Percentiles rank a stretch among this genome's conserved stretches.
phyloP scores from a whole-genome alignment of 2,888 invertebrate genomes.

The Parnassius apollo region DNA sequence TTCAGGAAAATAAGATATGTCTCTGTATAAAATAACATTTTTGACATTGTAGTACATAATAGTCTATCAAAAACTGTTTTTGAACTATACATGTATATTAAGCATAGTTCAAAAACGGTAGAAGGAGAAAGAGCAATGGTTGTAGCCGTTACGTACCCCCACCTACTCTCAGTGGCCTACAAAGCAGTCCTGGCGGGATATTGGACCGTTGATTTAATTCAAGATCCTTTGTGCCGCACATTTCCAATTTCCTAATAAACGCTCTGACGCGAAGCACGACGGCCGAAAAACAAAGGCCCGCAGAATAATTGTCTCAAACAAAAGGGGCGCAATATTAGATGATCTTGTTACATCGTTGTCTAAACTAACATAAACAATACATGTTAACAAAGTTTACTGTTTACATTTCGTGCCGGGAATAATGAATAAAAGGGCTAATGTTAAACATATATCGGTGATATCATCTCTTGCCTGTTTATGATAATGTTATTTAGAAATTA shows the following conservation, averaged over 20 bases:
- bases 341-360: slow-evolving; percentile 54
- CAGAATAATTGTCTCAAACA: slow-evolving; percentile 46
- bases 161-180: slow-evolving; percentile 41
- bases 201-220: slow-evolving; percentile 71
- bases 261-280: slow-evolving; percentile 52
- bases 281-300: slow-evolving; percentile 58
- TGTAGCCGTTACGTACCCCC: slow-evolving; percentile 6
- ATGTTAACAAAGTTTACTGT: slow-evolving; percentile 36
- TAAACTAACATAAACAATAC: slow-evolving; percentile 48
- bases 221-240: slow-evolving; percentile 69
- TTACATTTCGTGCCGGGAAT: slow-evolving; percentile 40
- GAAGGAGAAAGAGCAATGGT: slow-evolving; percentile 10
- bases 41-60: too few relatives aligned
- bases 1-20: too few relatives aligned
- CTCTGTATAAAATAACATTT: too few relatives aligned
- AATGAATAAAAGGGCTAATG: slow-evolving; percentile 38
- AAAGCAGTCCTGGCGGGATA: slow-evolving; percentile 60
- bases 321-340: slow-evolving; percentile 57
- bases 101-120: slow-evolving; percentile 3
- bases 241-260: slow-evolving; percentile 70
- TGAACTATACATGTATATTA: background rate
- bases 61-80: too few relatives aligned
- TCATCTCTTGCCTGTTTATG: slow-evolving; percentile 31
- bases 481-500: slow-evolving; percentile 27
- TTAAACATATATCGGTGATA: slow-evolving; percentile 33